These are phyloP conservation scores for Lerema accius DNA, from an alignment of 1,140 invertebrate genomes.

Conservation along the genomic window DNA sequence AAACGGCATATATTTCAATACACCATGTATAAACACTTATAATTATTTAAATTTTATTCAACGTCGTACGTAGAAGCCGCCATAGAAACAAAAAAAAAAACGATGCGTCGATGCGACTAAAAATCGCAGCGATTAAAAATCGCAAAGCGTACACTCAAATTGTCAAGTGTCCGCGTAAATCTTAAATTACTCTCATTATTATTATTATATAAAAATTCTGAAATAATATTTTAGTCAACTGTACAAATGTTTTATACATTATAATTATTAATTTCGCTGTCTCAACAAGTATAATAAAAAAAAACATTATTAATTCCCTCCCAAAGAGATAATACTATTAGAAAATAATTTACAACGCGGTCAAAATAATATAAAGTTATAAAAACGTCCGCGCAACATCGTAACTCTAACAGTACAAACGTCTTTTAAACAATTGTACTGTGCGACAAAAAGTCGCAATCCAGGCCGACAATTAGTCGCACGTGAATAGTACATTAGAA, in stretches of 20 bases:
- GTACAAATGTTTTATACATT: conserved; percentile 22
- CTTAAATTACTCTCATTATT: conserved; percentile 18
- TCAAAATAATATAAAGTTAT: neutral
- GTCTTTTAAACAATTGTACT: conserved; percentile 31
- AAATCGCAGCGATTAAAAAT: conserved; percentile 29
- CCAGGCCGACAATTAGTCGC: conserved; percentile 31
- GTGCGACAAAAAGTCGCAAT: conserved; percentile 24
- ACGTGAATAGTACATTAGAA: conserved; percentile 29
- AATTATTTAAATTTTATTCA: conserved; percentile 17
- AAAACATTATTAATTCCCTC: conserved; percentile 3
- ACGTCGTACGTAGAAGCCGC: conserved; percentile 20
- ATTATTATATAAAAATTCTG: conserved; percentile 20
- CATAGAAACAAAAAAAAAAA: conserved; percentile 11
- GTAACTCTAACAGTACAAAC: conserved; percentile 5
- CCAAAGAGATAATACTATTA: conserved; percentile 13
- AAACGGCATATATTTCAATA: neutral
- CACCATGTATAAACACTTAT: conserved; percentile 18
- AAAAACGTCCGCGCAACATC: conserved; percentile 18
- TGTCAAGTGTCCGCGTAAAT: conserved; percentile 9
- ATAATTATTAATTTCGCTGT: conserved; percentile 27
- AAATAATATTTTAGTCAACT: conserved; percentile 7
- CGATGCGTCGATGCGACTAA: conserved; percentile 18
- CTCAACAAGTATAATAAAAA: neutral
- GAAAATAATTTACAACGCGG: conserved; percentile 13
- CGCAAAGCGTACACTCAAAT: conserved; percentile 10